Evolutionary conservation across 2,113 vertebrate genomes (phyloP).

Genomic region (Melanotaenia duboulayi): DNA sequence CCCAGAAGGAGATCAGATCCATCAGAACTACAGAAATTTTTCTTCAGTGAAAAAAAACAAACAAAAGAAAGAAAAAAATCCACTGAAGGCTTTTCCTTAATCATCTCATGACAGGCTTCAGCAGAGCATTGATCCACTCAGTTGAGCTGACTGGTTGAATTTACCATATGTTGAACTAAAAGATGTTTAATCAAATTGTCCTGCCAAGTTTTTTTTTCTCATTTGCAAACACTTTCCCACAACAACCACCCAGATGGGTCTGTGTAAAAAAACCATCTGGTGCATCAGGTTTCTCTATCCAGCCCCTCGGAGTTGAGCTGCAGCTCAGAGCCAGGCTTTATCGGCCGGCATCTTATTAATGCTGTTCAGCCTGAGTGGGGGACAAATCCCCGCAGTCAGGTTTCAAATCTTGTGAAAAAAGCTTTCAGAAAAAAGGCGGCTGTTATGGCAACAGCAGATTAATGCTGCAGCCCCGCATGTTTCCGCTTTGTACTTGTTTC

Average conservation of each 20-base stretch:
- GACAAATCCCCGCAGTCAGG: constrained; percentile 11
- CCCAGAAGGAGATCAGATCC: too few species aligned
- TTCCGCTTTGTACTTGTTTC: background rate
- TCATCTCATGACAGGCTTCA: background rate
- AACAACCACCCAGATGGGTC: background rate
- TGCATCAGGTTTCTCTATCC: background rate
- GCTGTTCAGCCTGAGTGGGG: constrained; percentile 8
- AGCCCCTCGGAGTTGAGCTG: constrained; percentile 7
- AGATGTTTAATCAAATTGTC: background rate
- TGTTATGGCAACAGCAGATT: background rate
- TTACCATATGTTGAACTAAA: background rate
- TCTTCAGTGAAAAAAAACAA: background rate
- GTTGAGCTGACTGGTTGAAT: background rate
- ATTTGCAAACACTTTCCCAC: background rate
- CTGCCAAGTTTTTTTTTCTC: background rate
- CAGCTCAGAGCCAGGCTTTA: constrained; percentile 5
- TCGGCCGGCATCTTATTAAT: constrained; percentile 10
- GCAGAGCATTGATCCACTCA: background rate
- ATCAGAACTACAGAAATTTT: background rate
- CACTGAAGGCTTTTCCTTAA: background rate
- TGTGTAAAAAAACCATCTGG: background rate
- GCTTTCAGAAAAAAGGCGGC: constrained; percentile 2
- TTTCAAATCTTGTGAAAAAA: constrained; percentile 8
- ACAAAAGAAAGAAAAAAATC: background rate
- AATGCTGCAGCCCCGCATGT: background rate